Conservation (phyloP, 2,113 vertebrate genomes). For the Circaetus gallicus region DNA sequence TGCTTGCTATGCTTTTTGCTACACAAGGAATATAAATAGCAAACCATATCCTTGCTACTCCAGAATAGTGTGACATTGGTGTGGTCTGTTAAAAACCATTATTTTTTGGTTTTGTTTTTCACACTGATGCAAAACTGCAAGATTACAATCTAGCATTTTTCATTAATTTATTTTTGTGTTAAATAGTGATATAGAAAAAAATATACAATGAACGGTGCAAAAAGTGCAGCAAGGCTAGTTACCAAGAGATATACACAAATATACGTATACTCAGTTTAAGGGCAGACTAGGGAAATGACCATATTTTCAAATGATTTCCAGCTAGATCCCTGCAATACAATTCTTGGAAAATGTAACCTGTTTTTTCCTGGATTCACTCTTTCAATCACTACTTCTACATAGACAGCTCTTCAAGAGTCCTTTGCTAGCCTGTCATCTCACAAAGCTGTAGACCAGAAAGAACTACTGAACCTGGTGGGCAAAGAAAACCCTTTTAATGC, state of each 20-base stretch:
- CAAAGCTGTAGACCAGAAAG: neutral
- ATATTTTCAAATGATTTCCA: neutral
- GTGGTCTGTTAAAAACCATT: neutral
- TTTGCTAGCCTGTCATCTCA: neutral
- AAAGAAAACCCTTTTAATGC: neutral
- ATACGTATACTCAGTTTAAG: neutral
- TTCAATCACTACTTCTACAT: neutral
- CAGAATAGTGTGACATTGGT: neutral
- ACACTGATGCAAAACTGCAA: neutral
- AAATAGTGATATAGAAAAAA: neutral
- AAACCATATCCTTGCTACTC: neutral
- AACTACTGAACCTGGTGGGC: neutral
- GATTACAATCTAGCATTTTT: neutral
- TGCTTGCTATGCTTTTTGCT: neutral
- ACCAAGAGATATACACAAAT: neutral
- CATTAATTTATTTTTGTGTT: neutral
- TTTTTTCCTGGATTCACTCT: neutral
- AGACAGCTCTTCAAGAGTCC: neutral
- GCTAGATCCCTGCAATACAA: neutral
- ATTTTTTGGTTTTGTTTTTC: neutral
- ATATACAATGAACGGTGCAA: neutral
- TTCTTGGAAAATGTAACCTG: neutral
- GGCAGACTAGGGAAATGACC: neutral
- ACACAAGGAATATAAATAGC: neutral
- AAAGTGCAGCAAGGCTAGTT: neutral